A percentile compares a stretch with the other conserved stretches of the same genome.
Conservation (phyloP, 2,888 invertebrate genomes). For the Microchrysa polita region DNA sequence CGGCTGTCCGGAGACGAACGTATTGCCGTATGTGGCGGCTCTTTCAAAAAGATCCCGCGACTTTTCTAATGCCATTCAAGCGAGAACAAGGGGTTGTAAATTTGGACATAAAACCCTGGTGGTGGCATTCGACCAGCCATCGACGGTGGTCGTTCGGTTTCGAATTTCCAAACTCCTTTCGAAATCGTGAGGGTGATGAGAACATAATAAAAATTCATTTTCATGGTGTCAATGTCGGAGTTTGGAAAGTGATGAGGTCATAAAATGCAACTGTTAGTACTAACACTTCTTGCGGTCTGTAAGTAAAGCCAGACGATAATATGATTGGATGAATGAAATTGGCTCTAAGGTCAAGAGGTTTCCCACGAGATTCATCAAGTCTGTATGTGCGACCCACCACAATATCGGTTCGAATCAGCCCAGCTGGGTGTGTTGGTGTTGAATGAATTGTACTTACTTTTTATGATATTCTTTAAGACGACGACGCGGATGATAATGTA, state of each 20-base stretch:
- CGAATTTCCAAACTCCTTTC: constrained; percentile 18
- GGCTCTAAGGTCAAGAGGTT: constrained; percentile 42
- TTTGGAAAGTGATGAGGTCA: constrained; percentile 36
- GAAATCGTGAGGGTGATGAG: constrained; percentile 32
- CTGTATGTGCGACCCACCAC: not conserved
- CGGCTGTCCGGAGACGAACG: not conserved
- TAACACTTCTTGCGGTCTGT: constrained; percentile 1
- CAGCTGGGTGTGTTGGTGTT: constrained; percentile 2
- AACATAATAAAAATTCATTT: constrained; percentile 36
- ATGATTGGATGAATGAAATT: not conserved
- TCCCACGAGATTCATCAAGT: constrained; percentile 30
- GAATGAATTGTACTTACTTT: not conserved
- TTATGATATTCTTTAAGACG: not conserved
- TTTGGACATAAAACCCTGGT: constrained; percentile 48
- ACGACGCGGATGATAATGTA: constrained; percentile 20
- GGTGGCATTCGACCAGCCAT: constrained; percentile 29
- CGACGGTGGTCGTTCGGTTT: constrained; percentile 31
- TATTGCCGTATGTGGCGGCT: too few species aligned
- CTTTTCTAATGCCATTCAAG: constrained; percentile 26
- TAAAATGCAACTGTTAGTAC: constrained; percentile 40
- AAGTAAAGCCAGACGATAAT: not conserved
- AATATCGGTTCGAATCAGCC: not conserved
- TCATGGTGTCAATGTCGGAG: constrained; percentile 31
- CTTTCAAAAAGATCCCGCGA: constrained; percentile 13
- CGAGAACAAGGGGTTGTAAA: constrained; percentile 47